Conservation (phyloP, 2,888 invertebrate species). For the Trissolcus japonicus region DNA sequence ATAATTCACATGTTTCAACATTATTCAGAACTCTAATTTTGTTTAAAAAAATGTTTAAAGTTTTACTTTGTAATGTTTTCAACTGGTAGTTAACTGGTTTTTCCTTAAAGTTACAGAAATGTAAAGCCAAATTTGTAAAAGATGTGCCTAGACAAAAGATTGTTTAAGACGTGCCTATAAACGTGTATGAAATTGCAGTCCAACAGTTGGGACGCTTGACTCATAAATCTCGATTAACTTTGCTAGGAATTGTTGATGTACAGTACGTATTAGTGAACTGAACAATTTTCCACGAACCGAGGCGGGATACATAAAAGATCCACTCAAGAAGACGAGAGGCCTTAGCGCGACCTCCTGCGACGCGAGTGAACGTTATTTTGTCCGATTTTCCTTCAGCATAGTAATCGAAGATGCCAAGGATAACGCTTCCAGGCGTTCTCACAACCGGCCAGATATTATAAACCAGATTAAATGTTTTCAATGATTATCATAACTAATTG, state of each 20-base stretch:
- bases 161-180: slow-evolving; percentile 6
- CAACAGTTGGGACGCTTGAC: slow-evolving; percentile 10
- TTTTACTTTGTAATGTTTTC: too few species aligned
- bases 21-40: too few species aligned
- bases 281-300: slow-evolving; percentile 41
- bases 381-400: slow-evolving; percentile 50
- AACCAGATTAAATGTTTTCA: slow-evolving; percentile 32
- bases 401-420: slow-evolving; percentile 55
- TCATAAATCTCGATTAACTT: slow-evolving; percentile 40
- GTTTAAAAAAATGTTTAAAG: too few species aligned
- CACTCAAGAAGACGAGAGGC: slow-evolving; percentile 37
- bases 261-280: slow-evolving; percentile 25
- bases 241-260: slow-evolving; percentile 11
- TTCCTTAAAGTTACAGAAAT: too few species aligned
- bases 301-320: slow-evolving; percentile 43
- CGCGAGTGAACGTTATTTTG: slow-evolving; percentile 49
- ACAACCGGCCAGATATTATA: slow-evolving; percentile 28
- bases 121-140: too few species aligned
- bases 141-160: too few species aligned
- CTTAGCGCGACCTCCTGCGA: slow-evolving; percentile 50
- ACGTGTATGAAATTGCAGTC: neutral
- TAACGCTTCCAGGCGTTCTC: slow-evolving; percentile 37
- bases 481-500: too few species aligned
- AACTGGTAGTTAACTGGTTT: too few species aligned
- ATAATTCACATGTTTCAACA: too few species aligned